Percentiles rank a stretch among this genome's conserved stretches.
These are phyloP conservation scores for Trinorchestia longiramus DNA, from an alignment of 1,140 invertebrate genomes.

Conservation along the genomic window DNA sequence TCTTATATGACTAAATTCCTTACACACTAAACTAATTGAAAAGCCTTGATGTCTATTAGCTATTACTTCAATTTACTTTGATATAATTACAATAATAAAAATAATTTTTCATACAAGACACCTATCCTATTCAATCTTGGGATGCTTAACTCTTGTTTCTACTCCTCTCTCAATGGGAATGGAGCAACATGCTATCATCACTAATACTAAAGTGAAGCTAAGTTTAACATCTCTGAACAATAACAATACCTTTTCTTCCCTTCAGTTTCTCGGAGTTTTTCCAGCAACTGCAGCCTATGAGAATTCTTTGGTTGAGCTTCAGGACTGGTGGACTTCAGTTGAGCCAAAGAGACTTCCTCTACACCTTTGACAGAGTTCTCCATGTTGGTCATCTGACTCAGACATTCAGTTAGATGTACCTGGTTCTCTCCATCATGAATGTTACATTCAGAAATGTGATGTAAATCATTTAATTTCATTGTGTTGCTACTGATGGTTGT, in stretches of 20 bases:
- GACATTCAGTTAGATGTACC: background rate
- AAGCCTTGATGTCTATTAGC: background rate
- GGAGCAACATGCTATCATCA: background rate
- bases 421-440: background rate
- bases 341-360: background rate
- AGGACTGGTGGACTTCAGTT: background rate
- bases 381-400: background rate
- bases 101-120: too few relatives aligned
- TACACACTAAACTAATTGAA: too few relatives aligned
- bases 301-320: background rate
- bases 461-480: background rate
- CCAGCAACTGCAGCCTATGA: background rate
- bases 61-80: too few relatives aligned
- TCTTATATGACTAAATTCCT: too few relatives aligned
- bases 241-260: background rate
- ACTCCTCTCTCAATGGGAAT: background rate
- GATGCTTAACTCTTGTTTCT: background rate
- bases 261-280: background rate
- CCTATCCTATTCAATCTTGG: too few relatives aligned
- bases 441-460: background rate
- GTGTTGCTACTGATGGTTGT: background rate
- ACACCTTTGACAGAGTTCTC: background rate
- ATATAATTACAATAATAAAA: too few relatives aligned
- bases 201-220: background rate
- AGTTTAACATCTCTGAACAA: background rate